Evolutionary conservation across 1,140 invertebrate species (phyloP).

Genomic region (Oncopodura yosiiana): DNA sequence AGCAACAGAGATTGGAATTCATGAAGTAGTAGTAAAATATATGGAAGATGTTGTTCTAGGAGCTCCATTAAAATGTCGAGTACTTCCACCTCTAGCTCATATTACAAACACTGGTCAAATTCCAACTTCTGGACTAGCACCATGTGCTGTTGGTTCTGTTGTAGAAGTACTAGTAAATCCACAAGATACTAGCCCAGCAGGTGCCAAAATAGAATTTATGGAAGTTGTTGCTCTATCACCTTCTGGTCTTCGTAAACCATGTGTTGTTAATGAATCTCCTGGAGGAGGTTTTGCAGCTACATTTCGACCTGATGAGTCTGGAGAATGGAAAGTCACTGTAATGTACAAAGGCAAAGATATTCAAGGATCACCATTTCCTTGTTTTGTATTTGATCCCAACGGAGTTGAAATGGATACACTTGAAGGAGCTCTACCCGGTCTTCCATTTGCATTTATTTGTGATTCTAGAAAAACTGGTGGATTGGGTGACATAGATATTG

Average conservation of each 20-base stretch:
- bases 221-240: conserved; percentile 82
- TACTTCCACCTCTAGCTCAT: conserved; percentile 70
- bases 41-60: conserved; percentile 55
- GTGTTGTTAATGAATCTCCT: conserved; percentile 59
- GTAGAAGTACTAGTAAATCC: conserved; percentile 91
- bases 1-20: conserved; percentile 83
- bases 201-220: conserved; percentile 66
- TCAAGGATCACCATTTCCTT: conserved; percentile 90
- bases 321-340: conserved; percentile 92
- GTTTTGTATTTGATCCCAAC: conserved; percentile 91
- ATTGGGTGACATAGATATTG: conserved; percentile 73
- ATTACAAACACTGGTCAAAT: conserved; percentile 66
- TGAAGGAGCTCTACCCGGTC: conserved; percentile 64
- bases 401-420: conserved; percentile 61
- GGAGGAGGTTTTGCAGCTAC: conserved; percentile 82
- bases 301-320: conserved; percentile 92
- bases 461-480: conserved; percentile 74
- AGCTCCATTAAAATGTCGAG: conserved; percentile 70
- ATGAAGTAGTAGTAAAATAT: conserved; percentile 64
- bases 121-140: conserved; percentile 93
- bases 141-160: conserved; percentile 82
- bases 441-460: conserved; percentile 72
- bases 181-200: conserved; percentile 36
- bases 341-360: conserved; percentile 92
- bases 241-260: conserved; percentile 61